phyloP scores from a whole-genome alignment of 2,888 invertebrate species.

The Ypsolopha sequella region DNA sequence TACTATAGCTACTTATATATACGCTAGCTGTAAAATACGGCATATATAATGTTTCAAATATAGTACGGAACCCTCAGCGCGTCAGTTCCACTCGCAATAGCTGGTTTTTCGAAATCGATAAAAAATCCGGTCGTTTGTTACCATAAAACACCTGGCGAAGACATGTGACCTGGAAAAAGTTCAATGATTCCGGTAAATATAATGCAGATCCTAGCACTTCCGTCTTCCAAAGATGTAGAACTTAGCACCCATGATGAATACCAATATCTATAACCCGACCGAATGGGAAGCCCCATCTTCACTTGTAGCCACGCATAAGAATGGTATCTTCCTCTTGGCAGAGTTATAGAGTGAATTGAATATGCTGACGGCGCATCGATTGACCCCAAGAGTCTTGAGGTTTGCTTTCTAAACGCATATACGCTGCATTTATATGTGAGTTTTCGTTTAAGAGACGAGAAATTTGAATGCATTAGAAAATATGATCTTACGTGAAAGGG shows the following conservation, averaged over 20 bases:
- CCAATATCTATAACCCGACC: slow-evolving; percentile 6
- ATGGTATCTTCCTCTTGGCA: background rate
- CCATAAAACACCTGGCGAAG: too few species aligned
- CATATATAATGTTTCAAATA: too few species aligned
- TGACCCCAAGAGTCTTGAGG: background rate
- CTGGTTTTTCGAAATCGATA: too few species aligned
- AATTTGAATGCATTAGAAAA: too few species aligned
- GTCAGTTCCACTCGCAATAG: too few species aligned
- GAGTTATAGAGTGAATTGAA: slow-evolving; percentile 2
- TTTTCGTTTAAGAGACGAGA: background rate
- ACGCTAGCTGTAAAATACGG: too few species aligned
- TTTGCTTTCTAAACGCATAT: slow-evolving; percentile 3
- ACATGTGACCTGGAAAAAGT: slow-evolving; percentile 25
- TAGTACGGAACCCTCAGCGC: too few species aligned
- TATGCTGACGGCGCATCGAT: background rate
- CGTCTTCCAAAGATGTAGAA: slow-evolving; percentile 40
- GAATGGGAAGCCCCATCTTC: background rate
- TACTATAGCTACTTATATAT: too few species aligned
- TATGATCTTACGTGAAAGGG: too few species aligned
- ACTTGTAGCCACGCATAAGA: background rate
- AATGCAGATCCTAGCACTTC: slow-evolving; percentile 37
- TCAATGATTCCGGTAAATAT: slow-evolving; percentile 52
- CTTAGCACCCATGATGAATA: slow-evolving; percentile 10
- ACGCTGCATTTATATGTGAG: background rate
- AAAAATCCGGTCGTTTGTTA: too few species aligned